Percentiles rank a stretch among this genome's conserved stretches.
These are phyloP conservation scores for Carassius auratus DNA, from an alignment of 2,113 vertebrate species.

Conservation along the genomic window DNA sequence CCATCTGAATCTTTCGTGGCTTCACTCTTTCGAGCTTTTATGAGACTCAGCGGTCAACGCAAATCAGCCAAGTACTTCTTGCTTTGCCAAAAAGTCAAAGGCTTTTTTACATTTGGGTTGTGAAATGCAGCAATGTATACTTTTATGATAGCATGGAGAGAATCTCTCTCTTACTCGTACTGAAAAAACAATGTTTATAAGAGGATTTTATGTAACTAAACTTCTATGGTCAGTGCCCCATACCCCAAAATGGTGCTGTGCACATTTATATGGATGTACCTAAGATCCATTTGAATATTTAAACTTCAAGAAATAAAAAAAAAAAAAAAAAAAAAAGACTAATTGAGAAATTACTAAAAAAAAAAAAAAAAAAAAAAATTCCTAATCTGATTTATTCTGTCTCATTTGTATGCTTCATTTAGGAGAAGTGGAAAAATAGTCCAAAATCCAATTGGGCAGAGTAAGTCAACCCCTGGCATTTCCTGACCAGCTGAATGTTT, in stretches of 20 bases:
- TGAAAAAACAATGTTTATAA: not conserved
- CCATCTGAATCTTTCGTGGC: slow-evolving; percentile 1
- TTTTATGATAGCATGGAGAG: not conserved
- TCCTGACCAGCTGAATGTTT: slow-evolving; percentile 44
- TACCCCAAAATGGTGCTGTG: not conserved
- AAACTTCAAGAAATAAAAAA: not conserved
- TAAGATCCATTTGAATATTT: not conserved
- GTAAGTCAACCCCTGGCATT: slow-evolving; percentile 41
- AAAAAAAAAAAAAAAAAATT: too few species aligned
- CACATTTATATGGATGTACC: not conserved
- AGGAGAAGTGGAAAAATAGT: slow-evolving; percentile 49
- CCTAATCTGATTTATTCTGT: slow-evolving; percentile 44
- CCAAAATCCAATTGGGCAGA: slow-evolving; percentile 47
- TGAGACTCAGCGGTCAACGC: not conserved
- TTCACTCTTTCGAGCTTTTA: slow-evolving; percentile 2
- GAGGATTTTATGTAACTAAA: not conserved
- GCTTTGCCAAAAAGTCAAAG: not conserved
- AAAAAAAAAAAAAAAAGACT: not conserved
- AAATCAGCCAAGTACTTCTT: too few species aligned
- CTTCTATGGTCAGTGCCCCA: too few species aligned
- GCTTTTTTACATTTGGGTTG: not conserved
- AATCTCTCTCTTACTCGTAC: not conserved
- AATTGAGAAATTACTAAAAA: too few species aligned
- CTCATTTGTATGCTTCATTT: slow-evolving; percentile 22
- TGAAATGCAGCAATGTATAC: not conserved